Evolutionary conservation across 2,888 invertebrate species (phyloP).

Genomic region (Sesamia inferens): DNA sequence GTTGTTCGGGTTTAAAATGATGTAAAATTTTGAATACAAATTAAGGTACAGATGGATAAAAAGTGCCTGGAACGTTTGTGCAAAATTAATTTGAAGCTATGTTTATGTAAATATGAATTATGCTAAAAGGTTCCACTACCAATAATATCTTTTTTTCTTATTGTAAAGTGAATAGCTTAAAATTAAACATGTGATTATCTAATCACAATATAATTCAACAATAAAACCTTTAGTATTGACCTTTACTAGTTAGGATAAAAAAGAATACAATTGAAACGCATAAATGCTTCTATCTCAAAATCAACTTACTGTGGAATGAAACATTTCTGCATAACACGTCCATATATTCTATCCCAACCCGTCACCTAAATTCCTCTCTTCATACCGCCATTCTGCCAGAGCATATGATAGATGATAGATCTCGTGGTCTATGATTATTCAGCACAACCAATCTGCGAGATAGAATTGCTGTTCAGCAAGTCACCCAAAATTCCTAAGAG

Average conservation of each 20-base stretch:
- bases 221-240: constrained; percentile 32
- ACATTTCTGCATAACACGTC: constrained; percentile 19
- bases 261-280: constrained; percentile 28
- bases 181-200: constrained; percentile 25
- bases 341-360: neutral
- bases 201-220: constrained; percentile 35
- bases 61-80: constrained; percentile 25
- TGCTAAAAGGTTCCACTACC: constrained; percentile 32
- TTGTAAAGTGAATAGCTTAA: constrained; percentile 27
- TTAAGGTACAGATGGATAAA: constrained; percentile 21
- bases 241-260: constrained; percentile 29
- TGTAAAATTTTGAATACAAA: too few relatives aligned
- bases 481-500: too few relatives aligned
- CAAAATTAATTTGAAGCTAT: constrained; percentile 29
- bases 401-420: neutral
- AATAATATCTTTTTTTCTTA: constrained; percentile 21
- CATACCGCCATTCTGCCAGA: neutral
- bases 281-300: constrained; percentile 24
- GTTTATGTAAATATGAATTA: constrained; percentile 27
- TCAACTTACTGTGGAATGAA: constrained; percentile 25
- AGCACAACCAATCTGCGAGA: neutral
- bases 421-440: neutral
- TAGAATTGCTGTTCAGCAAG: too few relatives aligned
- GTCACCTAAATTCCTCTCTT: neutral
- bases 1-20: constrained; percentile 5